Evolutionary conservation across 2,113 vertebrate species (phyloP).

Genomic region (Dinomys branickii): DNA sequence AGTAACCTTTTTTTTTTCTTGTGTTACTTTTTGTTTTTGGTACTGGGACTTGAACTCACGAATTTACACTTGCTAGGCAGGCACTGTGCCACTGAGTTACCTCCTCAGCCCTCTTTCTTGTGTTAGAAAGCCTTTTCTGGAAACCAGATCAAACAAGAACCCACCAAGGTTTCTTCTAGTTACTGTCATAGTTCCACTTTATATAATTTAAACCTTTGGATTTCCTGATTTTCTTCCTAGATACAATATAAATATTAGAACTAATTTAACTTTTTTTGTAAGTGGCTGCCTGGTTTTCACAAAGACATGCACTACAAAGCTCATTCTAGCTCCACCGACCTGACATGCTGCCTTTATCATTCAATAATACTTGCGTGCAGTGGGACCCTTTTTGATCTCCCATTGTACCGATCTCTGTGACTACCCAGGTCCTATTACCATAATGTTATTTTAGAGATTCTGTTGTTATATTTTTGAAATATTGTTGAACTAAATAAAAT

Average conservation of each 20-base stretch:
- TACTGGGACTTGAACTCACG: too few relatives aligned
- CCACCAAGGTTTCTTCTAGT: background rate
- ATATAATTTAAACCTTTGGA: background rate
- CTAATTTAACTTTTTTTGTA: background rate
- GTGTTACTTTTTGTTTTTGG: too few relatives aligned
- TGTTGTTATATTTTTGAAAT: background rate
- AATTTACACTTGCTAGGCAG: too few relatives aligned
- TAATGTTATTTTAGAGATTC: background rate
- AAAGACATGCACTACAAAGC: background rate
- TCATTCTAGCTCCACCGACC: background rate
- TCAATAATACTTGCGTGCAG: background rate
- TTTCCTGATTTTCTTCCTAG: background rate
- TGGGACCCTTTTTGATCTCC: background rate
- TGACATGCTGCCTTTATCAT: background rate
- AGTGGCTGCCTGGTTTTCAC: background rate
- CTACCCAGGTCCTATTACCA: background rate
- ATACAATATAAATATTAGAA: background rate
- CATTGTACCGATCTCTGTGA: background rate
- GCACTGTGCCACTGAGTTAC: too few relatives aligned
- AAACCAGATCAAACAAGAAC: background rate
- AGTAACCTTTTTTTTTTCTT: background rate
- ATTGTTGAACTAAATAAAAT: slow-evolving; percentile 10
- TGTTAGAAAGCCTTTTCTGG: slow-evolving; percentile 15
- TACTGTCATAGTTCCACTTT: background rate
- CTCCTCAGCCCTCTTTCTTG: background rate